Conservation (phyloP, 1,140 invertebrate species). For the Gryon sp. region DNA sequence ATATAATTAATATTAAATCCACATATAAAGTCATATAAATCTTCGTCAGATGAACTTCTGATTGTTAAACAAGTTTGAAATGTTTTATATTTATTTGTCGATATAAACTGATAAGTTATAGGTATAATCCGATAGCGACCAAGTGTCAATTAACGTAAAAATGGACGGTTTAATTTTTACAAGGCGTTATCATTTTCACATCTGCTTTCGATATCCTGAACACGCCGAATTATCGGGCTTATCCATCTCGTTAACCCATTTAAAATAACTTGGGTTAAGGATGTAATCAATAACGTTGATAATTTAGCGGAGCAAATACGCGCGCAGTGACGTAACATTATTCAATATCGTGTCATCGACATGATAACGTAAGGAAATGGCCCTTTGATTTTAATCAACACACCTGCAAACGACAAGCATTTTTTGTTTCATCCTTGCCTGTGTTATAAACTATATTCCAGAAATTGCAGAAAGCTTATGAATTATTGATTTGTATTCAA, state of each 20-base stretch:
- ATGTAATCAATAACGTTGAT: conserved; percentile 51
- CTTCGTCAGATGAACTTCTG: no score
- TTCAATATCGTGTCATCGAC: conserved; percentile 10
- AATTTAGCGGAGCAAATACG: conserved; percentile 24
- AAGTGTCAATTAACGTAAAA: conserved; percentile 17
- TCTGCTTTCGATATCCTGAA: conserved; percentile 19
- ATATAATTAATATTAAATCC: no score
- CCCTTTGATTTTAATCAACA: conserved; percentile 12
- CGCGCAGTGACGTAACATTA: conserved; percentile 5
- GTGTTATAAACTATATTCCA: no score
- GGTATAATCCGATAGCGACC: no score
- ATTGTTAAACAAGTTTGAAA: no score
- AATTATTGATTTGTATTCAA: no score
- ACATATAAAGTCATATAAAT: no score
- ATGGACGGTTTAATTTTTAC: conserved; percentile 15
- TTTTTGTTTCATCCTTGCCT: no score
- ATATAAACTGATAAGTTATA: no score
- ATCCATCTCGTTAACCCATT: conserved; percentile 54
- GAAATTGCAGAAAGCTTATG: no score
- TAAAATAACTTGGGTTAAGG: conserved; percentile 47
- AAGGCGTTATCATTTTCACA: conserved; percentile 23
- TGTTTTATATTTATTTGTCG: no score
- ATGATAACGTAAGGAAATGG: conserved; percentile 23
- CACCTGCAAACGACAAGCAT: no score
- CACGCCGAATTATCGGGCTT: conserved; percentile 37